phyloP scores from a whole-genome alignment of 2,113 vertebrate genomes.

The Myotis lucifugus region DNA sequence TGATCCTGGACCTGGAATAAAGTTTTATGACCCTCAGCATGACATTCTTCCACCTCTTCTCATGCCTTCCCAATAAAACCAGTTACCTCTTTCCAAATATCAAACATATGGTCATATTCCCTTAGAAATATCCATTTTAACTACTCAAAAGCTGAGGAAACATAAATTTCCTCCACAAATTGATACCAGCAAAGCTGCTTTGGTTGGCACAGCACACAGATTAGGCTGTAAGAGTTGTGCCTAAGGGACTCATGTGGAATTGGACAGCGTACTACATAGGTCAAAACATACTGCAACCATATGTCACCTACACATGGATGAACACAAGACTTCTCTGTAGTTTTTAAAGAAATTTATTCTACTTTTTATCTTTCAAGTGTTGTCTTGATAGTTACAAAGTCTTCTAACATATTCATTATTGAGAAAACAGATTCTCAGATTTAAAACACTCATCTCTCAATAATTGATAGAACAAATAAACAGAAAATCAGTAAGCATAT shows the following conservation, averaged over 20 bases:
- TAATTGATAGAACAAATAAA: too few relatives aligned
- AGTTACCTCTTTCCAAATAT: constrained; percentile 13
- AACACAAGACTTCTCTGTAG: neutral
- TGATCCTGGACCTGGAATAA: neutral
- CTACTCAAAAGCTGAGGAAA: neutral
- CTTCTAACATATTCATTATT: neutral
- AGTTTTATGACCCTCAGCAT: neutral
- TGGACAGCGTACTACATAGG: rapidly evolving
- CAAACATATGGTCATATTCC: neutral
- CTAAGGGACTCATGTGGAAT: rapidly evolving
- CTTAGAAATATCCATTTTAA: neutral
- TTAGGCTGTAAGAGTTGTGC: neutral
- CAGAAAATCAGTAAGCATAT: neutral
- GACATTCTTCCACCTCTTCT: neutral
- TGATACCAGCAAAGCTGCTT: constrained; percentile 10
- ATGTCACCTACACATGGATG: too few relatives aligned
- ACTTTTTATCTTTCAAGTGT: neutral
- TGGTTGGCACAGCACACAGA: neutral
- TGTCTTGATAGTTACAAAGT: neutral
- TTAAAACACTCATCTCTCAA: neutral
- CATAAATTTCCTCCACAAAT: neutral
- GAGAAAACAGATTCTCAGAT: neutral
- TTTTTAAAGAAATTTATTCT: neutral
- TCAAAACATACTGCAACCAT: too few relatives aligned
- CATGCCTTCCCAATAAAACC: neutral